Conservation (phyloP, 2,113 vertebrate genomes). For the Eonycteris spelaea region DNA sequence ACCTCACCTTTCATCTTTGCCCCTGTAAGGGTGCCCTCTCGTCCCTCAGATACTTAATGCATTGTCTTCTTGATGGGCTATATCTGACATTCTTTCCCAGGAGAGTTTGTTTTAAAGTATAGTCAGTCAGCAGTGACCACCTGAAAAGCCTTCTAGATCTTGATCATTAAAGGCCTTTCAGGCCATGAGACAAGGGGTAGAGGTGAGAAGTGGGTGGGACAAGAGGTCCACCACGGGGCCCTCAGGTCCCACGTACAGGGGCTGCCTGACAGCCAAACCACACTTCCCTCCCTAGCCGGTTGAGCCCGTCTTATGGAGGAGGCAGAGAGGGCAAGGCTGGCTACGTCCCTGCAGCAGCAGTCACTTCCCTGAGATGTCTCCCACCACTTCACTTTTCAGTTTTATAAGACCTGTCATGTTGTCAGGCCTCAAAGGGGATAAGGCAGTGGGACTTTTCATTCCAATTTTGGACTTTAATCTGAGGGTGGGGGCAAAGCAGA, state of each 20-base stretch:
- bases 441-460: neutral
- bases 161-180: neutral
- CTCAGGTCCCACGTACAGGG: neutral
- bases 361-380: neutral
- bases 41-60: neutral
- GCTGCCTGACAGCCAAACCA: neutral
- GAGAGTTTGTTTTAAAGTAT: neutral
- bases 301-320: neutral
- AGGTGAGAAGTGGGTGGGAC: neutral
- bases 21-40: neutral
- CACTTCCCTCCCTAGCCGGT: neutral
- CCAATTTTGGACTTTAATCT: neutral
- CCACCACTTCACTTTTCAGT: neutral
- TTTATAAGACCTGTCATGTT: neutral
- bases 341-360: neutral
- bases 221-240: neutral
- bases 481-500: neutral
- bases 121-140: neutral
- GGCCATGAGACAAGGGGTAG: neutral
- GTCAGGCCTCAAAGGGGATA: neutral
- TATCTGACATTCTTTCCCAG: neutral
- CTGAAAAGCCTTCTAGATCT: neutral
- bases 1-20: neutral
- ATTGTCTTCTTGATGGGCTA: neutral
- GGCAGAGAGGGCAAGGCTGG: neutral